Evolutionary conservation across 2,113 vertebrate species (phyloP).

Genomic region (Acrocephalus arundinaceus): DNA sequence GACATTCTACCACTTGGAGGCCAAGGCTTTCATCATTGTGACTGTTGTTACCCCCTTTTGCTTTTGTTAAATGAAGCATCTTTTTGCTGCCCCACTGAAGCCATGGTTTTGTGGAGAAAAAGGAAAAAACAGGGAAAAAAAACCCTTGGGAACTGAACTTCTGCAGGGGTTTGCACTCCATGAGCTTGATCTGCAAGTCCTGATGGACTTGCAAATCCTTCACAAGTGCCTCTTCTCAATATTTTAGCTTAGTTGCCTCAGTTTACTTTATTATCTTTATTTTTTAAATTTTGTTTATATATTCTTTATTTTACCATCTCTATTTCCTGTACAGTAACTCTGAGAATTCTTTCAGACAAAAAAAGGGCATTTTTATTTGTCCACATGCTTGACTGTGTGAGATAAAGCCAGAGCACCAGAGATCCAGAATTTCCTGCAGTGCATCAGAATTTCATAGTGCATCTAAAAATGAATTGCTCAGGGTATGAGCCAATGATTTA

Average conservation of each 20-base stretch:
- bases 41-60: not conserved
- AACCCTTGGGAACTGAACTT: rapidly evolving
- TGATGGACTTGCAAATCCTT: not conserved
- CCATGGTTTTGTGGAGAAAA: not conserved
- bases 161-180: not conserved
- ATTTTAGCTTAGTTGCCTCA: not conserved
- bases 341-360: not conserved
- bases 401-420: not conserved
- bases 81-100: not conserved
- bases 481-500: not conserved
- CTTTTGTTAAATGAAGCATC: not conserved
- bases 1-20: not conserved
- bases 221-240: not conserved
- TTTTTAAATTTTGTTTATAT: not conserved
- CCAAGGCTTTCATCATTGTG: not conserved
- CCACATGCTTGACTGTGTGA: not conserved
- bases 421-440: not conserved
- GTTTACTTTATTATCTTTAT: not conserved
- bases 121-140: not conserved
- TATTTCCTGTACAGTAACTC: not conserved
- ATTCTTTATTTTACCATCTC: not conserved
- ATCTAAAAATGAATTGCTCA: not conserved
- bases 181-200: not conserved
- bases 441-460: not conserved
- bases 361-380: not conserved